phyloP scores from a whole-genome alignment of 1,140 invertebrate genomes.

The Drosophila azteca region DNA sequence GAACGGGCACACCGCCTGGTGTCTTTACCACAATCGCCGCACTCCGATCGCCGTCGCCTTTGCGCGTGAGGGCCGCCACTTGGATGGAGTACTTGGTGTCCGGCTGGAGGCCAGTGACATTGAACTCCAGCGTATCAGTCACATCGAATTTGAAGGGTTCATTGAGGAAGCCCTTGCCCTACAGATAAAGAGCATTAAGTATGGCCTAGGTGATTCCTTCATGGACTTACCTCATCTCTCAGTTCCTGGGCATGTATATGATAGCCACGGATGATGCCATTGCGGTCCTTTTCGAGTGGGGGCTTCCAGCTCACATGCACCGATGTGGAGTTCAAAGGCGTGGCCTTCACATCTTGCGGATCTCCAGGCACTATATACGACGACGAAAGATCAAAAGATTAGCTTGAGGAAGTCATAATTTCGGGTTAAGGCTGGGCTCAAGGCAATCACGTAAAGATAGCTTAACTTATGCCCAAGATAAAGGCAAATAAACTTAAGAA shows the following conservation, averaged over 20 bases:
- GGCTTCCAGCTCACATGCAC: constrained; percentile 96
- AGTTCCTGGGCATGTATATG: constrained; percentile 97
- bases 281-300: constrained; percentile 94
- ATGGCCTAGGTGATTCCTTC: too few relatives aligned
- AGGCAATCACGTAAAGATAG: constrained; percentile 26
- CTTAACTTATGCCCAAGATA: constrained; percentile 38
- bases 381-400: constrained; percentile 80
- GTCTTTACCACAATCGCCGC: constrained; percentile 92
- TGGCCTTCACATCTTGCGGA: constrained; percentile 94
- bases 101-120: constrained; percentile 94
- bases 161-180: constrained; percentile 92
- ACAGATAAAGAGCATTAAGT: neutral
- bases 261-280: constrained; percentile 98
- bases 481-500: constrained; percentile 13
- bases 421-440: constrained; percentile 2
- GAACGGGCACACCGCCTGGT: constrained; percentile 95
- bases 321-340: constrained; percentile 95
- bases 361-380: constrained; percentile 94
- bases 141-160: constrained; percentile 94
- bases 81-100: constrained; percentile 96
- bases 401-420: constrained; percentile 48
- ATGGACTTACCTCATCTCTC: constrained; percentile 88
- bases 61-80: constrained; percentile 96
- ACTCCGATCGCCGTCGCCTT: constrained; percentile 96
- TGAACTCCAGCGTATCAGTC: constrained; percentile 91